These are phyloP conservation scores for Agrochola circellaris DNA, from an alignment of 2,888 invertebrate genomes.

Conservation along the genomic window DNA sequence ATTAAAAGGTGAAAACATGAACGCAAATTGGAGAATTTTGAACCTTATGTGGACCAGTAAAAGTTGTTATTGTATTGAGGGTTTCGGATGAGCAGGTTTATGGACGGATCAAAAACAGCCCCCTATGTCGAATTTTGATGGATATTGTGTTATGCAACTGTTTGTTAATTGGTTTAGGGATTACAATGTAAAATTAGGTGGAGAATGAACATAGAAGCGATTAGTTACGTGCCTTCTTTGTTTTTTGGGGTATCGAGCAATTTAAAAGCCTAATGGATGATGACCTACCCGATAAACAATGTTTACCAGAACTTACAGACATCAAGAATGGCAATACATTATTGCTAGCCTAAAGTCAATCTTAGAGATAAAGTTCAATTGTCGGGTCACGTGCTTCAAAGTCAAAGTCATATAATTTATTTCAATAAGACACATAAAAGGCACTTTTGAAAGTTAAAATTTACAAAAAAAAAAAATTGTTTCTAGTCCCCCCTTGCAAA, in stretches of 20 bases:
- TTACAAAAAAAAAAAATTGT: too few species aligned
- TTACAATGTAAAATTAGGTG: conserved; percentile 20
- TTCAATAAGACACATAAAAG: too few species aligned
- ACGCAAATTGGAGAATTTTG: neutral
- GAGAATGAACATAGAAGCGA: neutral
- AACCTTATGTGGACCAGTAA: neutral
- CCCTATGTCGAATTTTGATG: conserved; percentile 18
- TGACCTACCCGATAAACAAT: neutral
- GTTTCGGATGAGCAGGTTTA: neutral
- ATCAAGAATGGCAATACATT: neutral
- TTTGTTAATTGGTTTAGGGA: conserved; percentile 25
- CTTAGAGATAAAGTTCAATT: neutral
- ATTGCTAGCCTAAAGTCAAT: neutral
- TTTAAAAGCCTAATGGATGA: neutral
- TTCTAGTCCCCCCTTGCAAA: too few species aligned
- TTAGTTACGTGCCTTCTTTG: neutral
- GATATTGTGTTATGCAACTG: conserved; percentile 39
- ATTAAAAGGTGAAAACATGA: conserved; percentile 36
- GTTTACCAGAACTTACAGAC: neutral
- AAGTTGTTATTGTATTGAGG: conserved; percentile 4
- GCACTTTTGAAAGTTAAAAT: too few species aligned
- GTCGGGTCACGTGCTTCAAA: too few species aligned
- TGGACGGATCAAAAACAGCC: conserved; percentile 21
- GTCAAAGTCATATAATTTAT: too few species aligned
- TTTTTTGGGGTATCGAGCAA: neutral